Evolutionary conservation across 2,888 invertebrate species (phyloP).

Genomic region (Dermolepida albohirtum): DNA sequence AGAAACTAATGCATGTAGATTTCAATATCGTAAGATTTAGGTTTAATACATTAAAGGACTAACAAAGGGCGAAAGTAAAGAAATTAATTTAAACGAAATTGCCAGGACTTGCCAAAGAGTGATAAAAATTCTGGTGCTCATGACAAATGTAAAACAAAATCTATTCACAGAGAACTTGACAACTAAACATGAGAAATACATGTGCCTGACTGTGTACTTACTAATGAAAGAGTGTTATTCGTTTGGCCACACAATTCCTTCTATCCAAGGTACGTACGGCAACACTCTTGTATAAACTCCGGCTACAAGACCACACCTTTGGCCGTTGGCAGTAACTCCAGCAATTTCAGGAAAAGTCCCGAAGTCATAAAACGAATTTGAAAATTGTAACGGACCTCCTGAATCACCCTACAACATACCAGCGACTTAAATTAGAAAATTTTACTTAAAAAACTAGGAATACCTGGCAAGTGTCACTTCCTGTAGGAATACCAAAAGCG

Average conservation of each 20-base stretch:
- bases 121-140: too few relatives aligned
- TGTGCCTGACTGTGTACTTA: too few relatives aligned
- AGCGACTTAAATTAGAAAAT: not conserved
- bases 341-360: conserved; percentile 12
- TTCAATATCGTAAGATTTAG: too few relatives aligned
- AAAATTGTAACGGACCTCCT: conserved; percentile 8
- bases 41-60: too few relatives aligned
- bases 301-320: conserved; percentile 7
- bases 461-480: conserved; percentile 11
- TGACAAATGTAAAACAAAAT: too few relatives aligned
- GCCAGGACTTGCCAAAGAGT: too few relatives aligned
- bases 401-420: conserved; percentile 4
- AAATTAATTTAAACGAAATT: too few relatives aligned
- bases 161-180: too few relatives aligned
- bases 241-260: conserved; percentile 20
- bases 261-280: conserved; percentile 30
- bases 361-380: conserved; percentile 5
- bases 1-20: too few relatives aligned
- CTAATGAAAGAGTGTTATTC: not conserved
- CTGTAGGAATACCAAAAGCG: not conserved
- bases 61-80: too few relatives aligned
- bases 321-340: conserved; percentile 16
- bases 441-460: not conserved
- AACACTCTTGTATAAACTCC: conserved; percentile 24
- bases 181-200: too few relatives aligned